These are phyloP conservation scores for Dryomyza anilis DNA, from an alignment of 2,888 invertebrate genomes.

Conservation along the genomic window DNA sequence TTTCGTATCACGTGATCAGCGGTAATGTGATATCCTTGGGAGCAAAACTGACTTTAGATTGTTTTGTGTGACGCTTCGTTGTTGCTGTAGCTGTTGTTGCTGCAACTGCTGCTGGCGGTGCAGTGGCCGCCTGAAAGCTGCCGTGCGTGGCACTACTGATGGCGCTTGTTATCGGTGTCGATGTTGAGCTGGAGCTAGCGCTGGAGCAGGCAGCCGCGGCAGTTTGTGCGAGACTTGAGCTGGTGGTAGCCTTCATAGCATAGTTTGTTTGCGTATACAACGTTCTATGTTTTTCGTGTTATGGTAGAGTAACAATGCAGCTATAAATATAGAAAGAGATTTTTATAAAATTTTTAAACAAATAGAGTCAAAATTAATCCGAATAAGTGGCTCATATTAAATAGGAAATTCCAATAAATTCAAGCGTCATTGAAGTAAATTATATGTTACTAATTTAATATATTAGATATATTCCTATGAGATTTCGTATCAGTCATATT, in stretches of 20 bases:
- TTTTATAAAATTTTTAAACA: no score
- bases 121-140: slow-evolving; percentile 23
- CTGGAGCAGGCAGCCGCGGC: slow-evolving; percentile 33
- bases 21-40: slow-evolving; percentile 51
- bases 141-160: background rate
- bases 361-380: no score
- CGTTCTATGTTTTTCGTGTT: no score
- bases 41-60: slow-evolving; percentile 54
- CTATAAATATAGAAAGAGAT: no score
- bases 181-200: slow-evolving; percentile 32
- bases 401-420: no score
- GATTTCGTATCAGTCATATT: no score
- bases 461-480: no score
- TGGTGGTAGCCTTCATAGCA: slow-evolving; percentile 57
- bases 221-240: slow-evolving; percentile 34
- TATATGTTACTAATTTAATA: no score
- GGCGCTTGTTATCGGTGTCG: slow-evolving; percentile 21
- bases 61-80: slow-evolving; percentile 34
- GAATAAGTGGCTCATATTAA: no score
- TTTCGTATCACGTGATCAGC: slow-evolving; percentile 52
- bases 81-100: slow-evolving; percentile 31
- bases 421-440: no score
- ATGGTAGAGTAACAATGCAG: no score
- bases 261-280: slow-evolving; percentile 8
- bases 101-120: slow-evolving; percentile 33